Conservation (phyloP, 2,113 vertebrate genomes). For the Okapia johnstoni region DNA sequence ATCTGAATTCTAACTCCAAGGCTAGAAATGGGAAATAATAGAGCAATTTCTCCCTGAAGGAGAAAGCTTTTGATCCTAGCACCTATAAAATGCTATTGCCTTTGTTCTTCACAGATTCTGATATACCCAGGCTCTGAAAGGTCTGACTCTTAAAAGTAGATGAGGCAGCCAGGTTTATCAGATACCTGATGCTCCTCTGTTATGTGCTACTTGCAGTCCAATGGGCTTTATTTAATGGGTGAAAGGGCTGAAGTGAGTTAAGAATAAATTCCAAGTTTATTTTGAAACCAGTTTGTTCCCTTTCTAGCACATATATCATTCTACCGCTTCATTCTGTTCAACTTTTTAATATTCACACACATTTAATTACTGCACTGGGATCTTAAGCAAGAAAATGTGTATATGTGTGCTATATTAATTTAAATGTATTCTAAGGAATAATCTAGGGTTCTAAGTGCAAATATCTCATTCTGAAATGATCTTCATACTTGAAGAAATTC, state of each 20-base stretch:
- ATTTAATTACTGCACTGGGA: neutral
- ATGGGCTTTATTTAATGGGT: neutral
- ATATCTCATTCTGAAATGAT: neutral
- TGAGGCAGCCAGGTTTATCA: constrained; percentile 26
- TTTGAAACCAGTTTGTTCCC: constrained; percentile 32
- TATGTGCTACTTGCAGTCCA: neutral
- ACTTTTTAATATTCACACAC: neutral
- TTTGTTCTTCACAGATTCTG: constrained; percentile 55
- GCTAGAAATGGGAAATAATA: constrained; percentile 62
- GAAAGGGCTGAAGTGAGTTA: constrained; percentile 33
- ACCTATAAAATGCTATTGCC: constrained; percentile 61
- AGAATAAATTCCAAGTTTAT: constrained; percentile 59
- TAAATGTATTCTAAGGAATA: neutral
- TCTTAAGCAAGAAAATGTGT: neutral
- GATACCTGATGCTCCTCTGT: neutral
- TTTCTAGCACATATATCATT: constrained; percentile 44
- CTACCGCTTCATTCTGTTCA: neutral
- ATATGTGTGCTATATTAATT: neutral
- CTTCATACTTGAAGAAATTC: neutral
- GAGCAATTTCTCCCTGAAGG: constrained; percentile 55
- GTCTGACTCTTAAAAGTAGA: constrained; percentile 40
- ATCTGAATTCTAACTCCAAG: constrained; percentile 58
- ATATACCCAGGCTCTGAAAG: constrained; percentile 52
- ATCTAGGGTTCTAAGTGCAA: neutral
- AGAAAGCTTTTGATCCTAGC: constrained; percentile 72